Evolutionary conservation across 2,797 vertebrate species (phyloP), one percentile per base, ranked within the genome.

Genomic region (Lithobates sylvaticus): DNA sequence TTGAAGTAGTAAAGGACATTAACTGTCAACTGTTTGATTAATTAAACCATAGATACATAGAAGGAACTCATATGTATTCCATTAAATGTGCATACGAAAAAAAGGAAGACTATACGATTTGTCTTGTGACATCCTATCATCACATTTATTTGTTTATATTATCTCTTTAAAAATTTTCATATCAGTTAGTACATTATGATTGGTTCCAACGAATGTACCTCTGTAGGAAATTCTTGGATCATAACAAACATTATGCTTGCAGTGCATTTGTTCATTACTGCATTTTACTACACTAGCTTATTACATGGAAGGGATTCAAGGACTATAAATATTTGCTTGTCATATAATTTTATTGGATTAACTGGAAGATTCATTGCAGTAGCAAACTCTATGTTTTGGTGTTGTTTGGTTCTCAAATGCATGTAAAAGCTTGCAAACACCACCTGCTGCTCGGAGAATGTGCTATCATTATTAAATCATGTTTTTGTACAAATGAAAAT

Each of bases 21-120:
- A 88, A 89, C 89, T 91, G 88, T 93, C 91, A 90, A 89, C 88
- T 89, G 91, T 91, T 92, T 93, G 93, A 91, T 93, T 92, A 91
- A 89, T 91, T 89, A 89, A 89, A 92, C 90, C 79, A 83, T 88
- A 91, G 86, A 61, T 64, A 86, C 76, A 86, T 88, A 90, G 91
- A 84, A 90, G 68, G 88, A 73, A 74, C 78, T 89, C 85, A 77
- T 68, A 88, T 15, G 81, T 78, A 79, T 90, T 88, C 78, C 70
- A 84, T 67, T 29, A 88, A 87, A 88, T 88, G 78, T 3, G 69
- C 70, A 84, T 64, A 67, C 16, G n/a, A 78, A 0, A 10, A 54
- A 54, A 0, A 64, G 70, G 26, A 88, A 0, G n/a, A 42, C 85
- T 73, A 76, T 21, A 87, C 81, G 78, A 91, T 64, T 23, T 84